These are phyloP conservation scores for Macrophya annulata DNA, from an alignment of 2,888 invertebrate genomes.

Conservation along the genomic window DNA sequence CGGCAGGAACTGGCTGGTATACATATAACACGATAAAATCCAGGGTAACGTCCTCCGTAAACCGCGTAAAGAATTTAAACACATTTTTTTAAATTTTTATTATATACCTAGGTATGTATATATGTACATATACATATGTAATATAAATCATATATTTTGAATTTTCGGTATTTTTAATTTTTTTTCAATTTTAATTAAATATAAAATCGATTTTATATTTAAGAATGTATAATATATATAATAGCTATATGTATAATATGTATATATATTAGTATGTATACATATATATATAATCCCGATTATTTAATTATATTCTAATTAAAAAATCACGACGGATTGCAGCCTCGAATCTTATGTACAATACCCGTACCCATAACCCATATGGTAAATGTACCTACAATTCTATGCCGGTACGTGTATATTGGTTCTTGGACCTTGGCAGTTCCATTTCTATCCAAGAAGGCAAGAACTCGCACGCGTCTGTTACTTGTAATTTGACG, in stretches of 20 bases:
- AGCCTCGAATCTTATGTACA: conserved; percentile 34
- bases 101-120: too few species aligned
- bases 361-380: not conserved
- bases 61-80: conserved; percentile 16
- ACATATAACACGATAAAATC: not conserved
- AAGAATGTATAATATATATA: too few species aligned
- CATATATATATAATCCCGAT: not conserved
- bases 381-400: not conserved
- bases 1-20: too few species aligned
- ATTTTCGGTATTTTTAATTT: too few species aligned
- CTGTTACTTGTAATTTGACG: conserved; percentile 35
- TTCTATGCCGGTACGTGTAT: conserved; percentile 26
- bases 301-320: conserved; percentile 41
- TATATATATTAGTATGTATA: too few species aligned
- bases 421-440: conserved; percentile 45
- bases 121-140: too few species aligned
- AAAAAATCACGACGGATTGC: conserved; percentile 23
- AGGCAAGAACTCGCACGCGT: not conserved
- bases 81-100: not conserved
- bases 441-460: conserved; percentile 43
- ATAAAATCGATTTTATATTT: too few species aligned
- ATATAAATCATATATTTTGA: not conserved
- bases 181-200: too few species aligned
- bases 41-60: conserved; percentile 41
- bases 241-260: too few species aligned